Percentiles rank a stretch among this genome's conserved stretches.
Conservation (phyloP, 2,888 invertebrate species). For the Podabrus alpinus region DNA sequence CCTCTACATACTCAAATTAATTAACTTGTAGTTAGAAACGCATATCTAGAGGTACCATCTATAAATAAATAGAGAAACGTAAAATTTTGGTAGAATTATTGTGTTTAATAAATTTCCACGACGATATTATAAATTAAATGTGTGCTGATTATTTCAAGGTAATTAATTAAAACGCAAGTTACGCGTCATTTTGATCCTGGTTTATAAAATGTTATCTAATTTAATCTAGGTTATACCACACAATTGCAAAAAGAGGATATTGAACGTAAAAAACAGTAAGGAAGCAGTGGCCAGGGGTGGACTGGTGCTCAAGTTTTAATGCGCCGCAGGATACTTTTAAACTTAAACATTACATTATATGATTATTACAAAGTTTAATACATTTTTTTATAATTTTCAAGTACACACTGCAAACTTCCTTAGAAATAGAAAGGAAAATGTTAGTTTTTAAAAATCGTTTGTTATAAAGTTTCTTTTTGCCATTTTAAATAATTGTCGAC, state of each 20-base stretch:
- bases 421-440: too few species aligned
- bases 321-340: too few species aligned
- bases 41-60: background rate
- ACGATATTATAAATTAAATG: background rate
- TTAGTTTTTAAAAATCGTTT: too few species aligned
- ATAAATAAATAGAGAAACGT: background rate
- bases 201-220: background rate
- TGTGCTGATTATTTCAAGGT: background rate
- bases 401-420: too few species aligned
- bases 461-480: too few species aligned
- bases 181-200: background rate
- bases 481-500: too few species aligned
- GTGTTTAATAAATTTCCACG: background rate
- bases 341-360: too few species aligned
- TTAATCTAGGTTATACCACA: background rate
- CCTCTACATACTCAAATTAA: conserved; percentile 5
- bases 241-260: background rate
- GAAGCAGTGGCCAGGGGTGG: too few species aligned
- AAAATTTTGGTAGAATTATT: background rate
- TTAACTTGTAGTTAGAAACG: background rate
- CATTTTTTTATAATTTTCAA: too few species aligned
- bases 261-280: background rate
- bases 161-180: background rate
- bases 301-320: too few species aligned
- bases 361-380: too few species aligned